Percentiles rank a stretch among this genome's conserved stretches.
phyloP scores from a whole-genome alignment of 2,888 invertebrate species.

The Acronicta alni region DNA sequence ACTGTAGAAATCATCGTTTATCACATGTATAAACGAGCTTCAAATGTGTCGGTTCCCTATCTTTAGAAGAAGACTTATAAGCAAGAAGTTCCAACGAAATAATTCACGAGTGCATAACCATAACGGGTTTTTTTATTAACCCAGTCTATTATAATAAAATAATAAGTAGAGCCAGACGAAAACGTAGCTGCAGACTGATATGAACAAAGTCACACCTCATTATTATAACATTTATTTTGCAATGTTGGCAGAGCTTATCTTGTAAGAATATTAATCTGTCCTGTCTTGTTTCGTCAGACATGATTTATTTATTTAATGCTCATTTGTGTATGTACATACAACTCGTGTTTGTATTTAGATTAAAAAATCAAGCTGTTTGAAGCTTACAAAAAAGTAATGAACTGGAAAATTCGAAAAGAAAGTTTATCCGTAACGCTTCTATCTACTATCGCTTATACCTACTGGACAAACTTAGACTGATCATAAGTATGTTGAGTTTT shows the following conservation, averaged over 20 bases:
- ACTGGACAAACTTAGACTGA: too few species aligned
- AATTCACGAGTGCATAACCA: not conserved
- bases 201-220: constrained; percentile 25
- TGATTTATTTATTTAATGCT: not conserved
- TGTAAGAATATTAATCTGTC: constrained; percentile 35
- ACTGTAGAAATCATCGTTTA: too few species aligned
- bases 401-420: too few species aligned
- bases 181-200: constrained; percentile 12
- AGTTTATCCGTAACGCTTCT: too few species aligned
- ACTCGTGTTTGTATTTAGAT: too few species aligned
- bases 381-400: too few species aligned
- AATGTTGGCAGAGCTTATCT: constrained; percentile 31
- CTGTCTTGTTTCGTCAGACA: constrained; percentile 8
- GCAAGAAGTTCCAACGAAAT: not conserved
- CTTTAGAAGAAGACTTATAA: not conserved
- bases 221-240: constrained; percentile 9
- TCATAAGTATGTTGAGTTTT: too few species aligned
- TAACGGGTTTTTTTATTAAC: not conserved
- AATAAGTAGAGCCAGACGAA: constrained; percentile 18
- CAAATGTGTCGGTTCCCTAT: not conserved
- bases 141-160: not conserved
- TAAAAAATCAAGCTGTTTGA: too few species aligned
- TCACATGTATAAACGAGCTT: too few species aligned
- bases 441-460: too few species aligned
- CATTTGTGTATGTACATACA: too few species aligned